Conservation (phyloP, 2,113 vertebrate genomes). For the Opisthocomus hoazin region DNA sequence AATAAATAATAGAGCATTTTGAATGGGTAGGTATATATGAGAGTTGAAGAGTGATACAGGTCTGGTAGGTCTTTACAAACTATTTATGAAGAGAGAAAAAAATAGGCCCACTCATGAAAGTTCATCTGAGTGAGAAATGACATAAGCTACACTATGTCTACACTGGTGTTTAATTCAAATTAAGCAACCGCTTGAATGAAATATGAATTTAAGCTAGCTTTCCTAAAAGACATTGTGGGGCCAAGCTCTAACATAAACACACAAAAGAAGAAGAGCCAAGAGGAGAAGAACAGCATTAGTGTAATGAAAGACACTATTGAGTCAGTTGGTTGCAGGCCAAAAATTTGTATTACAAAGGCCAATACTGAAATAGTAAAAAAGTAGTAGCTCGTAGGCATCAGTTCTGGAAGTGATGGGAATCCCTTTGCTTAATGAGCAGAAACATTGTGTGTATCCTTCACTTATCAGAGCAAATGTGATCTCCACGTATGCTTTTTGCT, state of each 20-base stretch:
- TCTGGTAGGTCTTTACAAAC: background rate
- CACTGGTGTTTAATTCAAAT: background rate
- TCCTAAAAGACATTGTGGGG: background rate
- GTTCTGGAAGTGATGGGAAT: constrained; percentile 26
- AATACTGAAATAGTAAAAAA: constrained; percentile 17
- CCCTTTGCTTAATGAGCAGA: background rate
- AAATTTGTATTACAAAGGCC: background rate
- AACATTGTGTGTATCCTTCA: background rate
- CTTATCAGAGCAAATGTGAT: constrained; percentile 25
- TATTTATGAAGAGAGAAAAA: background rate
- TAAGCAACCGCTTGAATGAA: background rate
- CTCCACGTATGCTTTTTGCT: constrained; percentile 1
- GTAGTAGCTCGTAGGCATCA: background rate
- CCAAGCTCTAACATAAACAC: background rate
- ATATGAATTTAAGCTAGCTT: background rate
- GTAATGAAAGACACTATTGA: background rate
- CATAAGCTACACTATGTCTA: background rate
- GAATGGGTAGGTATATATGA: background rate
- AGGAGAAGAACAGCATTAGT: background rate
- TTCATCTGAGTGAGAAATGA: background rate
- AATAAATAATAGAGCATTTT: background rate
- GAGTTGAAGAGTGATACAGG: background rate
- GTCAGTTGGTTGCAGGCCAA: background rate
- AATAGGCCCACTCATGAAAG: background rate
- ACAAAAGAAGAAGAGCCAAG: background rate